Percentiles rank a stretch among this genome's conserved stretches.
These are phyloP conservation scores for Myrmecophaga tridactyla DNA, from an alignment of 2,113 vertebrate species.

Conservation along the genomic window DNA sequence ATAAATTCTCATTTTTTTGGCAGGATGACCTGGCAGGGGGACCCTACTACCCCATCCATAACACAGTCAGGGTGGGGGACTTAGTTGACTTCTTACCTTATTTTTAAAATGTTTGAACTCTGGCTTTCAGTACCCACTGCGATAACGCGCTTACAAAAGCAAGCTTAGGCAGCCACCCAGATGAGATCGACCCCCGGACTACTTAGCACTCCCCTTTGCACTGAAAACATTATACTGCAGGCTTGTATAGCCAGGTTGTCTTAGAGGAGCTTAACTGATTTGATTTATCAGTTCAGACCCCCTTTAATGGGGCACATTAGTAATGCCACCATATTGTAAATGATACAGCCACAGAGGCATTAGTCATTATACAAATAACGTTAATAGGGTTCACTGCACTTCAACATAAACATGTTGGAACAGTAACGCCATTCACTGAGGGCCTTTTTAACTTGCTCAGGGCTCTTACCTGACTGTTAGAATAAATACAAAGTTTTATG, in stretches of 20 bases:
- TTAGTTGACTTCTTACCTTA: neutral
- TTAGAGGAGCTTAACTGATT: slow-evolving; percentile 60
- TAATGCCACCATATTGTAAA: slow-evolving; percentile 63
- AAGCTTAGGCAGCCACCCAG: neutral
- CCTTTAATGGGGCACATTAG: slow-evolving; percentile 66
- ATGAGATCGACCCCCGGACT: neutral
- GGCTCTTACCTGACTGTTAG: slow-evolving; percentile 41
- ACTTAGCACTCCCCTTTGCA: neutral
- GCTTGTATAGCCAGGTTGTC: neutral
- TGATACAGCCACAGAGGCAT: slow-evolving; percentile 46
- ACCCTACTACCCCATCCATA: neutral
- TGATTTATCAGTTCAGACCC: slow-evolving; percentile 65
- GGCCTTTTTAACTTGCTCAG: slow-evolving; percentile 37
- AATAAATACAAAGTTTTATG: slow-evolving; percentile 56
- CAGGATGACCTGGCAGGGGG: neutral
- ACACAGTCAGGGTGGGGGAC: neutral
- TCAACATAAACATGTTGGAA: slow-evolving; percentile 61
- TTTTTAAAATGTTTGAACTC: neutral
- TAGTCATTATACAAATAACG: slow-evolving; percentile 72
- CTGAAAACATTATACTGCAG: neutral
- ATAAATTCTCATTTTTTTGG: neutral
- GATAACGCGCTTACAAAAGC: neutral
- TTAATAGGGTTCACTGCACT: slow-evolving; percentile 59
- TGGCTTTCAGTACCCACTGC: neutral
- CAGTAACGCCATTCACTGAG: slow-evolving; percentile 60